These are phyloP conservation scores for Crotophaga sulcirostris DNA, from an alignment of 2,113 vertebrate genomes.

Conservation along the genomic window DNA sequence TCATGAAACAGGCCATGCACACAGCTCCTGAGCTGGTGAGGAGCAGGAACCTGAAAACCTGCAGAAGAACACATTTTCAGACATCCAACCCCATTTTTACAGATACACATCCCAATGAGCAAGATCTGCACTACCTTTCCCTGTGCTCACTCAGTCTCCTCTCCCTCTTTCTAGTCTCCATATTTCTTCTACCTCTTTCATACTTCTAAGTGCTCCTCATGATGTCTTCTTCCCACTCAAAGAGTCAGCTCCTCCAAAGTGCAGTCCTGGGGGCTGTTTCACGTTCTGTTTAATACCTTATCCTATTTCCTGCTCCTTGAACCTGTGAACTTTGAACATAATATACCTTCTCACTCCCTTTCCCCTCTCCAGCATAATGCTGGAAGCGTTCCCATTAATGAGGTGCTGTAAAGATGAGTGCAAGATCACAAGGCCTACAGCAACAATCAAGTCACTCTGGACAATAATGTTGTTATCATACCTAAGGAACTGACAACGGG, in stretches of 20 bases:
- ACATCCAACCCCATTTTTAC: background rate
- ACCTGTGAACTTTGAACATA: slow-evolving; percentile 1
- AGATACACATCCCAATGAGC: background rate
- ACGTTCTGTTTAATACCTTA: background rate
- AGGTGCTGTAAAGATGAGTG: slow-evolving; percentile 8
- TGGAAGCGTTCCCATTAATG: slow-evolving; percentile 11
- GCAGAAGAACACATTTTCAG: background rate
- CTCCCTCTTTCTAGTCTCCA: background rate
- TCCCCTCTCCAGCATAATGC: background rate
- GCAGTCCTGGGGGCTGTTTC: background rate
- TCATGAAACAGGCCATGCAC: background rate
- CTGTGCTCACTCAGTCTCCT: background rate
- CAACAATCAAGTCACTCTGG: background rate
- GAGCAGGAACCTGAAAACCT: background rate
- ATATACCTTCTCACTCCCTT: background rate
- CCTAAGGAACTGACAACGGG: background rate
- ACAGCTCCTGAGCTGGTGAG: background rate
- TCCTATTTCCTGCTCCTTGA: background rate
- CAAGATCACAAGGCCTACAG: slow-evolving; percentile 14
- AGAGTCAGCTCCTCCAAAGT: background rate
- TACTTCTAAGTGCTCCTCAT: background rate
- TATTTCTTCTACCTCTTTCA: background rate
- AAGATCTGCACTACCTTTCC: background rate
- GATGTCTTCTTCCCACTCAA: background rate
- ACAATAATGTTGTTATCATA: background rate